Conservation (phyloP, 2,797 vertebrate genomes). For the Babyrousa celebensis region DNA sequence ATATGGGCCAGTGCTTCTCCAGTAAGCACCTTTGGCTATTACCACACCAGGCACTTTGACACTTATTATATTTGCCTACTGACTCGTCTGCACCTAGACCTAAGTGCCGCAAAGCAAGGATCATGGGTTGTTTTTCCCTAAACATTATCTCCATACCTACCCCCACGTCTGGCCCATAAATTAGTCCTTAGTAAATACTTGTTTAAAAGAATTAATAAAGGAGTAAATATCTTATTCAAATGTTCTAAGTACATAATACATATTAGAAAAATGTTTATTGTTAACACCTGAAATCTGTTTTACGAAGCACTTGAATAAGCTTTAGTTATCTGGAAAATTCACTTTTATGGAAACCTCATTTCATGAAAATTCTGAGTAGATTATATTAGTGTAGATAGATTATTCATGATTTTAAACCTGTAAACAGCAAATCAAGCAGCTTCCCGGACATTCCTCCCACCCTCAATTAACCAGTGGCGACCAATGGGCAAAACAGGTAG, state of each 20-base stretch:
- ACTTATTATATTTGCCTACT: not conserved
- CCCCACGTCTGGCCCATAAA: not conserved
- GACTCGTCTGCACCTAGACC: fast-evolving
- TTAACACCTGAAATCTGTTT: constrained; percentile 31
- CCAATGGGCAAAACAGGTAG: not conserved
- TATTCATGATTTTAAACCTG: constrained; percentile 61
- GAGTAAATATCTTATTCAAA: constrained; percentile 44
- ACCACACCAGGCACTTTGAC: not conserved
- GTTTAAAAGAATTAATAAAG: constrained; percentile 19
- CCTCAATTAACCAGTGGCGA: constrained; percentile 36
- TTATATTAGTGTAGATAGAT: constrained; percentile 37
- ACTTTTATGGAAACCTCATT: not conserved
- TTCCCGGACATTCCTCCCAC: not conserved
- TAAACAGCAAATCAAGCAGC: constrained; percentile 51
- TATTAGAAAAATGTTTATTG: constrained; percentile 20
- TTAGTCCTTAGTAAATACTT: not conserved
- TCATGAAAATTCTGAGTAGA: constrained; percentile 30
- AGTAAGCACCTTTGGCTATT: not conserved
- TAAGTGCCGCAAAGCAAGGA: not conserved
- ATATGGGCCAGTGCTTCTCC: not conserved
- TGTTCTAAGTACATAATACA: not conserved
- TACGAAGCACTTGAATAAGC: not conserved
- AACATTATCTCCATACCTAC: not conserved
- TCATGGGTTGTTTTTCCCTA: no score
- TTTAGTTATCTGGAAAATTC: constrained; percentile 55